Percentiles rank a stretch among this genome's conserved stretches.
These are phyloP conservation scores for Vicugna pacos DNA, from an alignment of 2,113 vertebrate genomes.

Conservation along the genomic window DNA sequence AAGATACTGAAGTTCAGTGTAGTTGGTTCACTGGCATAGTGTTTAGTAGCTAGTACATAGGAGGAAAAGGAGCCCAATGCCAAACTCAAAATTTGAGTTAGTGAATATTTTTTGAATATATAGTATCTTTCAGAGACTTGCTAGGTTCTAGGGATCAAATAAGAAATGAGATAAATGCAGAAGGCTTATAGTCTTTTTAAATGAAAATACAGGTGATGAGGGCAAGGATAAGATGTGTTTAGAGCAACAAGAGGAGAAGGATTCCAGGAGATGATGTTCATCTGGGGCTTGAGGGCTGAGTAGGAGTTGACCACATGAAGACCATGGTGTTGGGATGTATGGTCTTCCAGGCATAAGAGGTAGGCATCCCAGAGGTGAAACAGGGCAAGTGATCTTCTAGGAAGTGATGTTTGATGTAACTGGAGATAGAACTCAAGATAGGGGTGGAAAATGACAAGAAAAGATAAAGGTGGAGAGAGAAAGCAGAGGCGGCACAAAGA, in stretches of 20 bases:
- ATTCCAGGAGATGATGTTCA: not conserved
- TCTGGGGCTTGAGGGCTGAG: not conserved
- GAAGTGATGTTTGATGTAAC: not conserved
- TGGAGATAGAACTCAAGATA: not conserved
- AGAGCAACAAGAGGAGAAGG: not conserved
- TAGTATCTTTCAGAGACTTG: not conserved
- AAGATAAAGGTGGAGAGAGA: not conserved
- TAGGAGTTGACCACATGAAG: not conserved
- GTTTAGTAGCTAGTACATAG: not conserved
- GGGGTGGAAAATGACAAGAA: not conserved
- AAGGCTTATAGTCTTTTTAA: not conserved
- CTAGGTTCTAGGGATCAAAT: no score
- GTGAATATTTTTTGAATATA: not conserved
- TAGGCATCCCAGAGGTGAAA: not conserved
- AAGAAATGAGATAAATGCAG: not conserved
- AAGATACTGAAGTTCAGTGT: not conserved
- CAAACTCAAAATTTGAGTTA: not conserved
- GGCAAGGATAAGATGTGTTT: not conserved
- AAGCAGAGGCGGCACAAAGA: not conserved
- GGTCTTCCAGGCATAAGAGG: not conserved
- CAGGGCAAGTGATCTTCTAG: not conserved
- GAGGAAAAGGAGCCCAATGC: not conserved
- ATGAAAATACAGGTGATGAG: not conserved
- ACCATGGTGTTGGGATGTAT: rapidly evolving
- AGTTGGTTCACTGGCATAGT: not conserved